Conservation (phyloP, 2,797 vertebrate genomes). For the Prionace glauca region DNA sequence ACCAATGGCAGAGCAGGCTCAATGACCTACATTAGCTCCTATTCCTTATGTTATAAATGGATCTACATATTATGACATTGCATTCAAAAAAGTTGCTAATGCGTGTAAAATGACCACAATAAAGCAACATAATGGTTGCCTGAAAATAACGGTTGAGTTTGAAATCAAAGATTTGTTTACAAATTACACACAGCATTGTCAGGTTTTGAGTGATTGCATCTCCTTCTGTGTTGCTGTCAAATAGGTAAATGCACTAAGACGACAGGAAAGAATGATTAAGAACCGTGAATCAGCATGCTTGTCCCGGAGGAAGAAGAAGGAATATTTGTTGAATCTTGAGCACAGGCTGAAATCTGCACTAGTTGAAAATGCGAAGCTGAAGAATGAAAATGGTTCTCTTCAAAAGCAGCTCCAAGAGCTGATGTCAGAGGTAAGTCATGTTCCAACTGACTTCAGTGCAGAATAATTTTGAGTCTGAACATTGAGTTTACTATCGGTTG, state of each 20-base stretch:
- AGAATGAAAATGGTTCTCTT: conserved; percentile 80
- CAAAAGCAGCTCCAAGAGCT: conserved; percentile 83
- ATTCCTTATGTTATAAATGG: background rate
- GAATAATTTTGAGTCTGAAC: background rate
- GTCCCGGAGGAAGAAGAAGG: conserved; percentile 92
- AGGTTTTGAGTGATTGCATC: background rate
- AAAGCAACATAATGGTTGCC: background rate
- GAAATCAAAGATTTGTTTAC: background rate
- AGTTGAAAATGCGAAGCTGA: conserved; percentile 78
- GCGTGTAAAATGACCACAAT: background rate
- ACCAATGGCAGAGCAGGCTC: background rate
- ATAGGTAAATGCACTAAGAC: conserved; percentile 72
- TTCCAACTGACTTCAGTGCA: background rate
- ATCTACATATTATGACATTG: background rate
- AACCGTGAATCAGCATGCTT: conserved; percentile 90
- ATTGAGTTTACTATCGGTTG: background rate
- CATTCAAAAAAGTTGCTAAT: background rate
- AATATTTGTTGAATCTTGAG: conserved; percentile 83
- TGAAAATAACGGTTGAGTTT: background rate
- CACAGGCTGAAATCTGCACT: conserved; percentile 74
- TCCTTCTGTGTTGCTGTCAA: background rate
- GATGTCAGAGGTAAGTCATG: conserved; percentile 69
- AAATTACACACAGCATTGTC: background rate
- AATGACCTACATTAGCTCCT: background rate
- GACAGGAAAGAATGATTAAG: conserved; percentile 94